Percentiles rank a stretch among this genome's conserved stretches.
Evolutionary conservation across 2,797 vertebrate species (phyloP).

Genomic region (Ctenochaetus hawaiiensis): DNA sequence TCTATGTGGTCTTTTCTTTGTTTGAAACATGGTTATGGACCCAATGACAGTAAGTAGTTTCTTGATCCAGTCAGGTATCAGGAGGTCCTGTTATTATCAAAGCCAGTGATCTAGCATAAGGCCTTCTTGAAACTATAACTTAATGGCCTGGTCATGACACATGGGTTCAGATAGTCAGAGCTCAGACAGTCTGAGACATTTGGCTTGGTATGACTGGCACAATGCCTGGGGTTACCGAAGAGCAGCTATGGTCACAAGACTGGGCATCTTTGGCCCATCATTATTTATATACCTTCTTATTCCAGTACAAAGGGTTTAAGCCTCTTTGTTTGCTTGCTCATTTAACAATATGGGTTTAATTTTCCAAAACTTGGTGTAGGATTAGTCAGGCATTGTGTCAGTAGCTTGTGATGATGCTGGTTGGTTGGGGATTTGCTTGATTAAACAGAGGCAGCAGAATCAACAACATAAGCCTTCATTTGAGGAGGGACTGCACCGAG

Average conservation of each 20-base stretch:
- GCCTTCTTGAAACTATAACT: no score
- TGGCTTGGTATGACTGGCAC: constrained; percentile 47
- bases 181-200: constrained; percentile 76
- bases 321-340: constrained; percentile 82
- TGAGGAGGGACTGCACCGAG: constrained; percentile 22
- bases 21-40: no score
- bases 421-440: constrained; percentile 29
- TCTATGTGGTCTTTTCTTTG: no score
- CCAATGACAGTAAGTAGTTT: no score
- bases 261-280: constrained; percentile 61
- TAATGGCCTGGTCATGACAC: constrained; percentile 63
- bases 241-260: constrained; percentile 27
- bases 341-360: constrained; percentile 78
- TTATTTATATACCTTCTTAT: constrained; percentile 69
- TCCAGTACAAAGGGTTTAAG: constrained; percentile 69
- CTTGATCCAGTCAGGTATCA: no score
- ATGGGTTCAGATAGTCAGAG: constrained; percentile 67
- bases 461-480: constrained; percentile 55
- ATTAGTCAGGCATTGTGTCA: constrained; percentile 76
- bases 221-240: constrained; percentile 25
- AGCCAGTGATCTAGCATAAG: no score
- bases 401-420: constrained; percentile 63
- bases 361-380: constrained; percentile 59
- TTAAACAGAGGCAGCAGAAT: constrained; percentile 54
- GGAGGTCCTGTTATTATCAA: no score